Evolutionary conservation across 2,888 invertebrate genomes (phyloP), one percentile per base, ranked within the genome.

Genomic region (Cheilosia scutellata): DNA sequence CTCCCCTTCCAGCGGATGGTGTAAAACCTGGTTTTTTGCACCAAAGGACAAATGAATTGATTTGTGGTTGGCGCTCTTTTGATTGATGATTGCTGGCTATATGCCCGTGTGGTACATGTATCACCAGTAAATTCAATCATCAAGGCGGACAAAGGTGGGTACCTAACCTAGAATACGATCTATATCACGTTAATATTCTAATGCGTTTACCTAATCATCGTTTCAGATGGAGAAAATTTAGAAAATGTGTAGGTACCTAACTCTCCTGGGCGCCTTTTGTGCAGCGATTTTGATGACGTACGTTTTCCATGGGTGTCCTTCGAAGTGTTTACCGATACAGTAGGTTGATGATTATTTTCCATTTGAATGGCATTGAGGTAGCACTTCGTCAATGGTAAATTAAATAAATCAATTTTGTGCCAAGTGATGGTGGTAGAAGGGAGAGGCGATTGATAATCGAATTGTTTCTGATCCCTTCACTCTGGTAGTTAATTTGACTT

Each of bases 21-120:
- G 40, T 20, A 42, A 53, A 53, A n/a, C 44, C 11, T 25, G 11
- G 20, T 42, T 62, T 29, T 42, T 42, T 33, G 44, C 42, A 70
- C 58, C 75, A 70, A 75, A 68, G 57, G 60, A 37, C 47, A 4
- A 77, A 77, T 77, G 71, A 71, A 77, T 77, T 82, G 71, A 82
- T 77, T 82, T 72, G 82, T 65, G 77, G 82, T 62, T 49, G 51
- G 55, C 16, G 60, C 55, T 33, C 51, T 47, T 51, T 71, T 77
- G 82, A 82, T 82, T 82, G 71, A 77, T 77, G 82, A 82, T 82
- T 72, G 77, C 65, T 53, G 47, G 57, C 33, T 40, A 47, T 53
- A n/a, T n/a, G 58, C 44, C 31, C 13, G 29, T 62, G 58, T 49
- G 29, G 40, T 37, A 31, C 25, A 44, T 42, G 2, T 51, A 51